Base-by-base conservation (phyloP, 2,888 invertebrate species). In the Athalia cordata region DNA sequence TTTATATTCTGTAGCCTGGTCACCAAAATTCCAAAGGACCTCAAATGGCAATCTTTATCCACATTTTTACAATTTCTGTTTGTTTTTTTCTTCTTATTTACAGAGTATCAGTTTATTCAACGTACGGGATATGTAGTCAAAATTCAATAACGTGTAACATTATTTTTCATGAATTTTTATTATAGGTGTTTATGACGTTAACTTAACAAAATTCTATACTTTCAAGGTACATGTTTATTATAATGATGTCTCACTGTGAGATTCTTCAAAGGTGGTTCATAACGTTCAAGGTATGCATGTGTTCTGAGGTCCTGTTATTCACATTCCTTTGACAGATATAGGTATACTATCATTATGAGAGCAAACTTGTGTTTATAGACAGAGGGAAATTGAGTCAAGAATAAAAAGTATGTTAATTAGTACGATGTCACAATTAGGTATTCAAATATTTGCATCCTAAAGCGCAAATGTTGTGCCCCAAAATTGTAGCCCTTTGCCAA, bases 121-220 rank as follows among this genome's bases (percentile, higher is more conserved):
- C 11, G 15, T n/a, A 15, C 50, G 29, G 29, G 55, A 29, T 43
- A 68, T 6, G 43, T 8, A 55, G 8, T 11, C 3, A 55, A 43
- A 68, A 55, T 52, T 9, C 5, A 66, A 52, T 57, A n/a, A 49
- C 45, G 59, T 45, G 47, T 67, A 59, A 77, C 13, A 66, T 67
- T 78, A 57, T 5, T 50, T 64, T 62, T 83, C 79, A 82, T 82
- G 83, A 84, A 81, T 84, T 88, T 87, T 88, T 89, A 88, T 89
- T 89, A 89, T 88, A 88, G 88, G 87, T 83, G 85, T 89, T 87
- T 87, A 85, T 86, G 88, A 87, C 84, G 84, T 89, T 87, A 89
- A 88, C 87, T 88, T 89, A 89, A 89, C 89, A 89, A 89, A 89
- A 85, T 88, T 84, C 87, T 88, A 89, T 89, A 89, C 87, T 90